These are phyloP conservation scores for Micromesistius poutassou DNA, from an alignment of 2,797 vertebrate genomes.

Conservation along the genomic window DNA sequence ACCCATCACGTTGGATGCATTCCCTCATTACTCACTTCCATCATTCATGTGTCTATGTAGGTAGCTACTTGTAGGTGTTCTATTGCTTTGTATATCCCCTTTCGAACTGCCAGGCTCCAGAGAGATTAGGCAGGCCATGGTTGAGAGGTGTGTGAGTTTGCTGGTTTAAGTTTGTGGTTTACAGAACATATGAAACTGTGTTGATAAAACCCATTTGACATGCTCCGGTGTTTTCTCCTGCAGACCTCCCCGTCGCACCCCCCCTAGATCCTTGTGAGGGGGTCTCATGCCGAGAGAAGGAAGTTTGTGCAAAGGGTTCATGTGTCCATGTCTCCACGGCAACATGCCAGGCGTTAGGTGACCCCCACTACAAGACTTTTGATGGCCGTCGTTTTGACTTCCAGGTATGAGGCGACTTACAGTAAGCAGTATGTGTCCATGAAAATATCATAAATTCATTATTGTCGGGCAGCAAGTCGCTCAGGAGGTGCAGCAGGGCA, in stretches of 20 bases:
- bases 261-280: slow-evolving; percentile 40
- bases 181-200: background rate
- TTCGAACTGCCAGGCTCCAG: background rate
- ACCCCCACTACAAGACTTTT: slow-evolving; percentile 70
- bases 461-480: background rate
- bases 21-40: background rate
- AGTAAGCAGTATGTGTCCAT: background rate
- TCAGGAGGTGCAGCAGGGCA: background rate
- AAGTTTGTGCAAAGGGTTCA: slow-evolving; percentile 38
- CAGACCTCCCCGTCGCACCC: background rate
- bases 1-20: background rate
- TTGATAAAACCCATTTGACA: background rate
- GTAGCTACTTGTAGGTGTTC: background rate
- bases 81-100: background rate
- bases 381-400: slow-evolving; percentile 63
- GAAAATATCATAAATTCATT: background rate
- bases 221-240: background rate
- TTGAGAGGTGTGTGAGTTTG: too few relatives aligned
- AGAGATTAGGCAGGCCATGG: background rate
- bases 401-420: slow-evolving; percentile 37
- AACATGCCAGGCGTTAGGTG: slow-evolving; percentile 63
- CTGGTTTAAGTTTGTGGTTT: background rate
- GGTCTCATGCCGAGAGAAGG: slow-evolving; percentile 39
- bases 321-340: slow-evolving; percentile 41
- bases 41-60: background rate